Base-by-base conservation (phyloP, 2,888 invertebrate genomes). In the Zaprionus bogoriensis region DNA sequence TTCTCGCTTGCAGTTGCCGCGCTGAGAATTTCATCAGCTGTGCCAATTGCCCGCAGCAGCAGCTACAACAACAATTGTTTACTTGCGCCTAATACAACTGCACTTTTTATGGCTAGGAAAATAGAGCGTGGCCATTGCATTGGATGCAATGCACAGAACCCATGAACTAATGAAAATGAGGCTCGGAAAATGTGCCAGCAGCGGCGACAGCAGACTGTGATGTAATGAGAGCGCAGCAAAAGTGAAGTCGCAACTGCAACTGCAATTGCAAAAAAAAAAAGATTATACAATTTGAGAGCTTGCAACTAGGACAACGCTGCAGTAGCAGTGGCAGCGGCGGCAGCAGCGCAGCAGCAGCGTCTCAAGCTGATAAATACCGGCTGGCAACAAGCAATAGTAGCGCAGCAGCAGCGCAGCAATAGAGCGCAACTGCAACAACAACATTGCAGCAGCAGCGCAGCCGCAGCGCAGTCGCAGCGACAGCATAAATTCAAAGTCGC, bases 201-300 rank as follows among this genome's bases (percentile, higher is more conserved):
- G 42, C 59, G 57, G 17, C 38, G 64, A 6, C 54, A 38, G 20
- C 51, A 55, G 32, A 61, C 55, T 68, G 64, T 87, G 87, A 79
- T 79, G 82, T 74, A 87, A 87, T 67, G 55, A 65, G 57, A 77
- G 68, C 77, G 60, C 65, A 87, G 67, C 72, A 82, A 85, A 77
- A 80, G 87, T 85, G 86, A 87, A 85, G 78, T 41, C 42, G 52
- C 53, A 54, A 54, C 36, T 38, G 51, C 63, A 30, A 59, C 42
- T 50, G 39, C 67, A 72, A 76, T 76, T 60, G 80, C 60, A 61
- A 64, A 64, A 75, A 79, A 76, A 67, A 62, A 54, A 71, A 83
- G 54, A 81, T 81, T 81, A 86, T 86, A 86, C 84, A 82, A 82
- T 87, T 83, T 83, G 65, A 62, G 62, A 63, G 85, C 58, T 71